Conservation (phyloP, 2,888 invertebrate species). For the Drosophila aldrichi region DNA sequence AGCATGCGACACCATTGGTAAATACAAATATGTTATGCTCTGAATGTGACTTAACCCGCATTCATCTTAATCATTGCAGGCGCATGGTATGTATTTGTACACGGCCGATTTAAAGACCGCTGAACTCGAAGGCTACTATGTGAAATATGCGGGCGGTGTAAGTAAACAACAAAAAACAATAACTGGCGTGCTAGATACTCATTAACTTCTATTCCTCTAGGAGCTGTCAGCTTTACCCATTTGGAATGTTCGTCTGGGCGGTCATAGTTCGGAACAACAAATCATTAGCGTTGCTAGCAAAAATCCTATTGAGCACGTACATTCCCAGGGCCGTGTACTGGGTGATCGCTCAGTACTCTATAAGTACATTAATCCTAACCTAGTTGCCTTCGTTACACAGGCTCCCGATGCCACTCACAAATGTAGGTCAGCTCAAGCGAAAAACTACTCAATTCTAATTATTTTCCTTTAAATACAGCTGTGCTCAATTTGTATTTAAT, state of each 20-base stretch:
- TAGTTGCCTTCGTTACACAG: slow-evolving; percentile 94
- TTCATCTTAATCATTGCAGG: slow-evolving; percentile 62
- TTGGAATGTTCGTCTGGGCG: slow-evolving; percentile 91
- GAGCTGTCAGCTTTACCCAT: slow-evolving; percentile 88
- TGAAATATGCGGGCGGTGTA: slow-evolving; percentile 78
- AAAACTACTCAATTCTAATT: too few species aligned
- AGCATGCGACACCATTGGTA: slow-evolving; percentile 85
- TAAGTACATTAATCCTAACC: slow-evolving; percentile 99
- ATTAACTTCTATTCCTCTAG: slow-evolving; percentile 82
- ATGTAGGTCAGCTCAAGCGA: slow-evolving; percentile 85
- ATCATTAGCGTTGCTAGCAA: slow-evolving; percentile 89
- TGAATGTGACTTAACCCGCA: slow-evolving; percentile 5
- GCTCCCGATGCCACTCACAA: slow-evolving; percentile 91
- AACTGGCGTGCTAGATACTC: not conserved
- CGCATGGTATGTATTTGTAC: slow-evolving; percentile 88
- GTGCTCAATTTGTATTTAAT: slow-evolving; percentile 93
- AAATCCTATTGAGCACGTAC: slow-evolving; percentile 91
- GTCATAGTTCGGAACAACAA: slow-evolving; percentile 87
- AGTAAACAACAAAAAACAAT: slow-evolving; percentile 36
- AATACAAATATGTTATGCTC: not conserved
- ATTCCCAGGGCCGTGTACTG: slow-evolving; percentile 97
- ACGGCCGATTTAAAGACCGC: slow-evolving; percentile 88
- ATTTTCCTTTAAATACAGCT: slow-evolving; percentile 86
- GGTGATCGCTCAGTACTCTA: slow-evolving; percentile 98
- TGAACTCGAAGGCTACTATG: slow-evolving; percentile 88